phyloP scores from a whole-genome alignment of 2,888 invertebrate species.

The Nephrotoma appendiculata region DNA sequence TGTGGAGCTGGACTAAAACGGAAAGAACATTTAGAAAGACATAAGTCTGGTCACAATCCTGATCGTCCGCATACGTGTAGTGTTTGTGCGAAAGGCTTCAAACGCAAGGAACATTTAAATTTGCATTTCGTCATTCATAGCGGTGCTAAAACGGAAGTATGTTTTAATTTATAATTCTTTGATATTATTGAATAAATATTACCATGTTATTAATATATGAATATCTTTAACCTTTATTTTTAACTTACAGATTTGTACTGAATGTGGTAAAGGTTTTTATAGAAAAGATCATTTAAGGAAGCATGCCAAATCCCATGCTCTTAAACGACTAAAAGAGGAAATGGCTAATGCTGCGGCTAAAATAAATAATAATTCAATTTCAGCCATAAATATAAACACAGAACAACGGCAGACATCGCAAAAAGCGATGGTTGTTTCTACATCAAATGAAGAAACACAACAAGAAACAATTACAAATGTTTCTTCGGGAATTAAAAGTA shows the following conservation, averaged over 20 bases:
- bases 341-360: constrained; percentile 19
- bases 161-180: not conserved
- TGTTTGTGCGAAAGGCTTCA: constrained; percentile 64
- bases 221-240: not conserved
- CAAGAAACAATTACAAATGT: not conserved
- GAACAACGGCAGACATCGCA: constrained; percentile 5
- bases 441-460: not conserved
- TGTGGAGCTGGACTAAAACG: constrained; percentile 64
- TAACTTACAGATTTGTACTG: constrained; percentile 20
- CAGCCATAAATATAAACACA: not conserved
- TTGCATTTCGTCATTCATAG: constrained; percentile 74
- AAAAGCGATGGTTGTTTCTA: not conserved
- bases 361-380: not conserved
- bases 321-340: constrained; percentile 60
- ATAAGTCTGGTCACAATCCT: constrained; percentile 67
- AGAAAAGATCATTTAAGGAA: constrained; percentile 68
- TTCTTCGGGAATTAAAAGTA: not conserved
- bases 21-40: constrained; percentile 63
- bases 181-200: not conserved
- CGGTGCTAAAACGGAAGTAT: constrained; percentile 64
- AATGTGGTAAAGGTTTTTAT: constrained; percentile 44
- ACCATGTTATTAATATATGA: not conserved
- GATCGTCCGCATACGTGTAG: constrained; percentile 66
- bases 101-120: constrained; percentile 68
- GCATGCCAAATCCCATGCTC: constrained; percentile 62